Base-by-base conservation (phyloP, 1,140 invertebrate genomes). In the Diabrotica undecimpunctata region DNA sequence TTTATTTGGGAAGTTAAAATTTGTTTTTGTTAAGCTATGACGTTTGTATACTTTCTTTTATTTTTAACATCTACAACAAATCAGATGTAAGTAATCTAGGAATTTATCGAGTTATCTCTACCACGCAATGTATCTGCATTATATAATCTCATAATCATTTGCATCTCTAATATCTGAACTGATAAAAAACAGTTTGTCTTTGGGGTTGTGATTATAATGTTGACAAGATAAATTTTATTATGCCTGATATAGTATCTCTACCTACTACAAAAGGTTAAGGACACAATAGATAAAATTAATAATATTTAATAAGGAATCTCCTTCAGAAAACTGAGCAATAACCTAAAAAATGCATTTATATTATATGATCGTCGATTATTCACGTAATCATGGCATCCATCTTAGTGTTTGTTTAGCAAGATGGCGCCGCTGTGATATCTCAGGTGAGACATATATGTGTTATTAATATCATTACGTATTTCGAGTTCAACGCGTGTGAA, bases 241-340 rank as follows among this genome's bases (percentile, higher is more conserved):
- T 66, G 62, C 60, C 61, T 62, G 69, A 70, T 72, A 72, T 56
- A 39, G 54, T 67, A 71, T 71, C 70, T 71, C 59, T 55, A 35
- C 41, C 59, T 60, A 69, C 67, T 66, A 67, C 65, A 61, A 61
- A 62, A 72, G 69, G 70, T 66, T 67, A 67, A 67, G 66, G 68
- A 68, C 65, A 55, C 57, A 61, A 57, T 57, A 68, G 67, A 74
- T 74, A 70, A 72, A 71, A 69, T 66, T 70, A 66, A 72, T 68
- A 73, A 74, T 72, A 72, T 72, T 74, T 72, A 72, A 64, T 68
- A 71, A 72, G 71, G 72, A 74, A 71, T 72, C 65, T 63, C 71
- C 66, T 13, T 13, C 25, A 8, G 37, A 38, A 66, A 61, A 60
- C 36, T 25, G 25, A 7, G 46, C 50, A 61, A 61, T 50, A 7